Evolutionary conservation across 1,140 invertebrate genomes (phyloP), one percentile per base, ranked within the genome.

Genomic region (Megalopta genalis): DNA sequence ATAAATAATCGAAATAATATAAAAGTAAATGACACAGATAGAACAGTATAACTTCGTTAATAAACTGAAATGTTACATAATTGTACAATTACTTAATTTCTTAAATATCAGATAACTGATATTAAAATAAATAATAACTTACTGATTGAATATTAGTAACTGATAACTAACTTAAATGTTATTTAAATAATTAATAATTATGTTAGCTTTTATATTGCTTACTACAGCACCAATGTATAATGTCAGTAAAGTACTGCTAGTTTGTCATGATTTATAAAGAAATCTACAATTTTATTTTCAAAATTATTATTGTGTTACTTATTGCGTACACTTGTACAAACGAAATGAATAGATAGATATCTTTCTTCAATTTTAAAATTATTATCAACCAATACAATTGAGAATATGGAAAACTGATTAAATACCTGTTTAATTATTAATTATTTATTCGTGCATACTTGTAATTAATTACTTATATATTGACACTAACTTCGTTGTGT

Each of bases 131-230:
- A 76, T 76, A 62, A 69, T 65, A 32, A 16, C 1, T 9, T 62
- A 59, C 18, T n/a, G 2, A 49, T 66, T 37, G 18, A 65, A 52
- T 37, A 65, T 54, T 25, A 74, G 16, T 39, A 49, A 37, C 42
- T 25, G 46, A 16, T 25, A 62, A 69, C 16, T 52, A 46, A 46
- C 42, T 46, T 10, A 63, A 37, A 69, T 62, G 37, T 37, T 39
- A 46, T n/a, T 39, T 25, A 76, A 68, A 67, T 68, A 68, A 76
- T 76, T 76, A 76, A 63, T 54, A 71, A 77, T 71, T 52, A 71
- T 37, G 7, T 52, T 63, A 63, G 59, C 52, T 21, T 27, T 54
- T 63, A 39, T 65, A 65, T 23, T 23, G 62, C 32, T 37, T 64
- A 21, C 1, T 21, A 68, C 25, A 76, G 65, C 63, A 76, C 42